These are phyloP conservation scores for Rhagium mordax DNA, from an alignment of 2,888 invertebrate genomes.

Conservation along the genomic window DNA sequence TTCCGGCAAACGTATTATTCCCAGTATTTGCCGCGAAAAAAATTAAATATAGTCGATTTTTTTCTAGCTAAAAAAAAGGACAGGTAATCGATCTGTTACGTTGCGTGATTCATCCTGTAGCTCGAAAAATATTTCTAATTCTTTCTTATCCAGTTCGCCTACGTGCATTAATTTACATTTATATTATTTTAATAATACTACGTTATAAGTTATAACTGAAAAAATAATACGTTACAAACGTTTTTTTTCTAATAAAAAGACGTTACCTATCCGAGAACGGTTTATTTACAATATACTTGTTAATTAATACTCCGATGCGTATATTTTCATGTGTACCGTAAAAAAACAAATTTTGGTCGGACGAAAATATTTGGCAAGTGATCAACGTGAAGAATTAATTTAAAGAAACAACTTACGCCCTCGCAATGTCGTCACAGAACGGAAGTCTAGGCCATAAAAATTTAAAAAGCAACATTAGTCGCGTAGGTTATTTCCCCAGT, in stretches of 20 bases:
- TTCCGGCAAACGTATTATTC: too few relatives aligned
- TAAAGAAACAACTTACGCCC: slow-evolving; percentile 8
- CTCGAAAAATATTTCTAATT: neutral
- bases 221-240: neutral
- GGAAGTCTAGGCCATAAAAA: slow-evolving; percentile 63
- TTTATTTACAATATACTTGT: too few relatives aligned
- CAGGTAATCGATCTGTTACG: neutral
- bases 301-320: too few relatives aligned
- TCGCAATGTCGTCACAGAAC: slow-evolving; percentile 42
- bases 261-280: too few relatives aligned
- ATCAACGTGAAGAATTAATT: neutral
- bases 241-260: too few relatives aligned
- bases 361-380: slow-evolving; percentile 1
- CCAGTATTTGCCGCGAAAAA: too few relatives aligned
- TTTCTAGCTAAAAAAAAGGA: neutral
- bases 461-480: slow-evolving; percentile 59
- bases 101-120: neutral
- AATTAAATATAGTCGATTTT: neutral
- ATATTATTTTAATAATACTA: neutral
- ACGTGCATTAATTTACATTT: neutral
- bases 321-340: neutral
- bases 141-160: neutral
- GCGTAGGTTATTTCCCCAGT: slow-evolving; percentile 54
- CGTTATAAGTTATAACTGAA: neutral
- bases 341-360: neutral